Evolutionary conservation across 2,113 vertebrate genomes (phyloP).

Genomic region (Azemiops feae): DNA sequence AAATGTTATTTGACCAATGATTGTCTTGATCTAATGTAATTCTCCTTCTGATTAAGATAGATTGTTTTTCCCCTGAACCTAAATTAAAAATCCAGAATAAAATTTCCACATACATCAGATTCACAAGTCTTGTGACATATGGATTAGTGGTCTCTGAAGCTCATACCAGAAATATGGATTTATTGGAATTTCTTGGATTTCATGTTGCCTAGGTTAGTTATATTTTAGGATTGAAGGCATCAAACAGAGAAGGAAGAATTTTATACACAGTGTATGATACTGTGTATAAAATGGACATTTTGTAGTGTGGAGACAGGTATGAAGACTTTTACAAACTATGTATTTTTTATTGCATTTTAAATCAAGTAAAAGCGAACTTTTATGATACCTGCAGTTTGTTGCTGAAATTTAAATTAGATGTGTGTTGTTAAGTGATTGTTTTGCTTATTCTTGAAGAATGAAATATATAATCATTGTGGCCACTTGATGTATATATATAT

Average conservation of each 20-base stretch:
- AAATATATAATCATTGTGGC: slow-evolving; percentile 24
- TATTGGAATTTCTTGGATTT: not conserved
- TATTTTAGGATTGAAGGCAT: not conserved
- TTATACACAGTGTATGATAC: not conserved
- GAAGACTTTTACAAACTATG: not conserved
- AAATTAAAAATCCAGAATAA: not conserved
- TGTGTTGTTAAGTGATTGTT: not conserved
- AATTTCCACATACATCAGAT: not conserved
- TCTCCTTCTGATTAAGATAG: not conserved
- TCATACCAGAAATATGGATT: not conserved
- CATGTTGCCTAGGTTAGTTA: not conserved
- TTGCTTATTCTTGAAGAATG: slow-evolving; percentile 21
- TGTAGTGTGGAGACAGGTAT: not conserved
- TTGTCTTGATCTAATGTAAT: not conserved
- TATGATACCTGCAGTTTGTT: not conserved
- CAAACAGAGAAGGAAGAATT: not conserved
- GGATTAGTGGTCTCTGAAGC: not conserved
- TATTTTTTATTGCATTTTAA: not conserved
- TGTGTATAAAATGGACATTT: not conserved
- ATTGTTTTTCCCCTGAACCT: not conserved
- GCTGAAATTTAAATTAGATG: not conserved
- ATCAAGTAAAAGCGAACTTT: not conserved
- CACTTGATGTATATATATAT: not conserved
- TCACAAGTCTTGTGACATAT: not conserved
- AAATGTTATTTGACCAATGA: not conserved